phyloP scores from a whole-genome alignment of 2,113 vertebrate genomes.

The Rousettus leschenaultii region DNA sequence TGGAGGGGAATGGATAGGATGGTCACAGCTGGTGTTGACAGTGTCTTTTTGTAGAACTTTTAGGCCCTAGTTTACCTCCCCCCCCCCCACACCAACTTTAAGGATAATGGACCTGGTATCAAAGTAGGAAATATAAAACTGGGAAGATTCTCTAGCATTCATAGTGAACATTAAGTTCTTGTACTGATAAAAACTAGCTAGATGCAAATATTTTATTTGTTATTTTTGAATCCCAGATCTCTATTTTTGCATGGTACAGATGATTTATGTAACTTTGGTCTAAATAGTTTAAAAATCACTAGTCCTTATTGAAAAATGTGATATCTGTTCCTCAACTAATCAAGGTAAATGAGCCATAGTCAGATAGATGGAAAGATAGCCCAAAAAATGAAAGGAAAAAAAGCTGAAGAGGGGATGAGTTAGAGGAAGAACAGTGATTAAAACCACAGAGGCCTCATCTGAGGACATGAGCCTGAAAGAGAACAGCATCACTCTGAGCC shows the following conservation, averaged over 20 bases:
- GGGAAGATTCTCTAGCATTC: not conserved
- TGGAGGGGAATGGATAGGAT: not conserved
- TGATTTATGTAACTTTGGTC: slow-evolving; percentile 80
- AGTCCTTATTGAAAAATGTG: slow-evolving; percentile 73
- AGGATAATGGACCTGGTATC: not conserved
- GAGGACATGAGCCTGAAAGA: slow-evolving; percentile 62
- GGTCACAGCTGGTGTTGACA: not conserved
- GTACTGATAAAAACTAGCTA: not conserved
- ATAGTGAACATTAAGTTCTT: not conserved
- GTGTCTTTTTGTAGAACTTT: not conserved
- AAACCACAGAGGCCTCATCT: slow-evolving; percentile 66
- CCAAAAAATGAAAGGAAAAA: slow-evolving; percentile 41
- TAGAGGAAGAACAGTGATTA: slow-evolving; percentile 72
- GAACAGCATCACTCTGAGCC: slow-evolving; percentile 52
- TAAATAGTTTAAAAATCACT: slow-evolving; percentile 74
- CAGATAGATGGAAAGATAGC: slow-evolving; percentile 75
- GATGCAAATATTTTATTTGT: not conserved
- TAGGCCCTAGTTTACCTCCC: not conserved
- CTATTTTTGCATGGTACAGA: slow-evolving; percentile 66
- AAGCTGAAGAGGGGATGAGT: not conserved
- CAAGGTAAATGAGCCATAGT: slow-evolving; percentile 81
- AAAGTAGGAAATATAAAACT: not conserved
- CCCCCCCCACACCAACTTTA: not conserved
- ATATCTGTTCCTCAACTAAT: slow-evolving; percentile 73
- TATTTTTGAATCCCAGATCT: slow-evolving; percentile 57